phyloP scores from a whole-genome alignment of 2,797 vertebrate species.

The Epinephelus malabaricus region DNA sequence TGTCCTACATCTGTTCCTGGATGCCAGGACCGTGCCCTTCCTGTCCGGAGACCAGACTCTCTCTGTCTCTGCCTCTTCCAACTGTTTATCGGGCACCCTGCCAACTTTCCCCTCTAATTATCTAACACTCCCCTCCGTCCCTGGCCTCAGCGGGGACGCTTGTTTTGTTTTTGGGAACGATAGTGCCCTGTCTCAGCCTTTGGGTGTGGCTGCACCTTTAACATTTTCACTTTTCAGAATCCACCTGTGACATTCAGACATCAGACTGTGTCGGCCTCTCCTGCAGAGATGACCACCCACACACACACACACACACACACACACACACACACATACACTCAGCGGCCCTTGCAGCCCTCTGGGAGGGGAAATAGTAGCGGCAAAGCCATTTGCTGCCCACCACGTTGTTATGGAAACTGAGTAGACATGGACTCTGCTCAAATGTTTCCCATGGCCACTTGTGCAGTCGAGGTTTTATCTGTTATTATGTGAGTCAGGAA shows the following conservation, averaged over 20 bases:
- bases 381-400: slow-evolving; percentile 64
- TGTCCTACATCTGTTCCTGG: slow-evolving; percentile 69
- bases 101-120: slow-evolving; percentile 71
- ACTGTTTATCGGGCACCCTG: slow-evolving; percentile 59
- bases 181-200: slow-evolving; percentile 1
- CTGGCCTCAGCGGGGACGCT: slow-evolving; percentile 1
- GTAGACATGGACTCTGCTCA: slow-evolving; percentile 55
- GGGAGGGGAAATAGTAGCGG: slow-evolving; percentile 62
- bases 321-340: slow-evolving; percentile 23
- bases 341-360: slow-evolving; percentile 16
- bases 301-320: slow-evolving; percentile 28
- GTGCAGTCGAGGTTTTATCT: slow-evolving; percentile 59
- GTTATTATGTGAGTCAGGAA: slow-evolving; percentile 38
- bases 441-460: slow-evolving; percentile 61
- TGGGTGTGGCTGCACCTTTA: slow-evolving; percentile 41
- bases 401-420: slow-evolving; percentile 86
- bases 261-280: slow-evolving; percentile 17
- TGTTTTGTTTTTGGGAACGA: slow-evolving; percentile 20
- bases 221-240: slow-evolving; percentile 34
- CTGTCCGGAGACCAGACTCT: slow-evolving; percentile 55
- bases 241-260: slow-evolving; percentile 37
- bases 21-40: slow-evolving; percentile 69
- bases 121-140: slow-evolving; percentile 13
- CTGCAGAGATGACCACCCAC: slow-evolving; percentile 40
- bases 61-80: slow-evolving; percentile 40